Evolutionary conservation across 2,888 invertebrate genomes (phyloP).

Genomic region (Oithona nana): DNA sequence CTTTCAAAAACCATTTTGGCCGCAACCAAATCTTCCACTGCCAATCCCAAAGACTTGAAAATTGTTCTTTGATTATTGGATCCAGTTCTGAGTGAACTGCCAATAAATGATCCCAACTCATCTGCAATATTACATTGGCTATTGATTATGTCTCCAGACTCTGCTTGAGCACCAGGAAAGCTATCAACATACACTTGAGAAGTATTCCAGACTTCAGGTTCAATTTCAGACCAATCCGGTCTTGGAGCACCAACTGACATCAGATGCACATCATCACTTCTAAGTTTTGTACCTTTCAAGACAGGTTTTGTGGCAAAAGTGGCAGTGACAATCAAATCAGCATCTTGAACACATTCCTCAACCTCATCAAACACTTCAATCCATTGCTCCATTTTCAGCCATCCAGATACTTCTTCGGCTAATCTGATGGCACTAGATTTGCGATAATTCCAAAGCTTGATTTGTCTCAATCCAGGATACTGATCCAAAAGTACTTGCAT

Average conservation of each 20-base stretch:
- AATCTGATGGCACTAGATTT: not conserved
- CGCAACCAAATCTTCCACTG: not conserved
- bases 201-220: not conserved
- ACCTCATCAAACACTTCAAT: not conserved
- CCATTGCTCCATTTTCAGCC: not conserved
- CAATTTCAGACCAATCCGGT: not conserved
- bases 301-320: not conserved
- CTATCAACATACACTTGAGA: not conserved
- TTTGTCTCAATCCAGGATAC: not conserved
- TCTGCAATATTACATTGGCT: not conserved
- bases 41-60: not conserved
- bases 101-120: not conserved
- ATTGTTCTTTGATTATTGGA: not conserved
- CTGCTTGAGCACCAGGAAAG: not conserved
- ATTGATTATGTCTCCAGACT: not conserved
- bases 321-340: not conserved
- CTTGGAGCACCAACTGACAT: not conserved
- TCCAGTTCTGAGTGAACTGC: not conserved
- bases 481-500: not conserved
- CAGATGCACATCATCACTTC: not conserved
- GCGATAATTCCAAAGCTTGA: not conserved
- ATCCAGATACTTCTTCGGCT: not conserved
- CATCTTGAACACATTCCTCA: not conserved
- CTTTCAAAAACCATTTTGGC: not conserved
- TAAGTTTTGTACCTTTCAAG: not conserved